Percentiles rank a stretch among this genome's conserved stretches.
Conservation (phyloP, 2,888 invertebrate genomes). For the Drosophila anomalata region DNA sequence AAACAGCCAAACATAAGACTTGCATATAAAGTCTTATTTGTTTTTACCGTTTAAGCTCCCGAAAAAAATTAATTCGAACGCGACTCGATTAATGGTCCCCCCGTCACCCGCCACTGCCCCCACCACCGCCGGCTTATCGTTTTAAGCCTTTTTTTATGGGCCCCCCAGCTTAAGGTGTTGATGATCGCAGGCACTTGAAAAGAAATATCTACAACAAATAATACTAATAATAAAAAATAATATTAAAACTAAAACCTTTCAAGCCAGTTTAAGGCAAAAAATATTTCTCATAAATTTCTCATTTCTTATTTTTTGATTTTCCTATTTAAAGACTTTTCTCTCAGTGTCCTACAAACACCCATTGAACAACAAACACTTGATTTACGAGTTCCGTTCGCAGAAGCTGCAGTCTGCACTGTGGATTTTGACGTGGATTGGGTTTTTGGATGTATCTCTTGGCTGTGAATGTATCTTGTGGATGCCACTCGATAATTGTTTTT, state of each 20-base stretch:
- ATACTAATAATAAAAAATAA: not conserved
- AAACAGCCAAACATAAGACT: slow-evolving; percentile 30
- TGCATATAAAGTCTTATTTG: slow-evolving; percentile 34
- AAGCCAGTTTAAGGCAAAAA: too few species aligned
- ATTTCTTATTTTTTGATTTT: not conserved
- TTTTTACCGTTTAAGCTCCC: slow-evolving; percentile 16
- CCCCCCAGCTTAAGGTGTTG: slow-evolving; percentile 25
- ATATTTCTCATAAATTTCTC: too few species aligned
- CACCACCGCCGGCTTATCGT: slow-evolving; percentile 42
- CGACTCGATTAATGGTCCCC: slow-evolving; percentile 38
- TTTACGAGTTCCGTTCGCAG: slow-evolving; percentile 43
- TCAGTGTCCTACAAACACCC: not conserved
- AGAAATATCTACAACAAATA: not conserved
- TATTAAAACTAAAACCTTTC: not conserved
- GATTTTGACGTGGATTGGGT: slow-evolving; percentile 2
- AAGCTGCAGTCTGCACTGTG: slow-evolving; percentile 27
- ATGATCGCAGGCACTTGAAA: slow-evolving; percentile 8
- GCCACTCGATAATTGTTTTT: slow-evolving; percentile 42
- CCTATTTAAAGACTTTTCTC: not conserved
- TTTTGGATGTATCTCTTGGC: slow-evolving; percentile 15
- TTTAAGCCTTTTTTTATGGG: slow-evolving; percentile 24
- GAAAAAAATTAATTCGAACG: slow-evolving; percentile 22
- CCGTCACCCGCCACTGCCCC: slow-evolving; percentile 23
- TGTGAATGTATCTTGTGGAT: slow-evolving; percentile 31
- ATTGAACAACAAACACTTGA: slow-evolving; percentile 27